A percentile compares a stretch with the other conserved stretches of the same genome.
Evolutionary conservation across 2,113 vertebrate species (phyloP).

Genomic region (Petromus typicus): DNA sequence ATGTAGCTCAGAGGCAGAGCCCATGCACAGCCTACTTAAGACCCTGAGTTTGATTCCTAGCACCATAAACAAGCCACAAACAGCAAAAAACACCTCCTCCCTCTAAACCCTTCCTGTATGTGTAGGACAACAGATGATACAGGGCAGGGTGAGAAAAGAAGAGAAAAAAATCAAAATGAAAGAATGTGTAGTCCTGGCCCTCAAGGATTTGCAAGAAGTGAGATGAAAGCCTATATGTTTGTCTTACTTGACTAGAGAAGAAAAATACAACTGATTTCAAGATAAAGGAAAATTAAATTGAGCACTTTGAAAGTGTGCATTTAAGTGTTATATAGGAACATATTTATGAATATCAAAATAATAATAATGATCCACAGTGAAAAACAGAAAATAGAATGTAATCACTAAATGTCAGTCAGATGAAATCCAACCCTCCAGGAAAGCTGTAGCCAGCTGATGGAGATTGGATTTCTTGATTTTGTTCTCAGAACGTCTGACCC

Average conservation of each 20-base stretch:
- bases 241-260: not conserved
- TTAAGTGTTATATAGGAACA: conserved; percentile 35
- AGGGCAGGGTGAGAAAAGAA: conserved; percentile 12
- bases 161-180: conserved; percentile 30
- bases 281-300: not conserved
- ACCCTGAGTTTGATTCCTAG: not conserved
- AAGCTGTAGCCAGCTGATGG: not conserved
- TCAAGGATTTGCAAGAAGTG: conserved; percentile 22
- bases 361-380: not conserved
- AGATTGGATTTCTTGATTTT: conserved; percentile 11
- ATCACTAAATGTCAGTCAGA: not conserved
- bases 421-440: not conserved
- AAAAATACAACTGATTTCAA: conserved; percentile 37
- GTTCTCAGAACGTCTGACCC: not conserved
- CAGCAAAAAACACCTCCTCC: not conserved
- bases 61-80: not conserved
- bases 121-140: not conserved
- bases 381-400: conserved; percentile 39
- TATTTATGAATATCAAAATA: conserved; percentile 36
- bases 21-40: not conserved
- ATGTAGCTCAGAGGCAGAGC: not conserved
- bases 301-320: conserved; percentile 44
- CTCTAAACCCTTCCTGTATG: not conserved
- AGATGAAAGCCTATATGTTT: not conserved
- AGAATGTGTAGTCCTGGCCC: not conserved